phyloP scores from a whole-genome alignment of 2,113 vertebrate species.

The Corythornis madagascariensis region DNA sequence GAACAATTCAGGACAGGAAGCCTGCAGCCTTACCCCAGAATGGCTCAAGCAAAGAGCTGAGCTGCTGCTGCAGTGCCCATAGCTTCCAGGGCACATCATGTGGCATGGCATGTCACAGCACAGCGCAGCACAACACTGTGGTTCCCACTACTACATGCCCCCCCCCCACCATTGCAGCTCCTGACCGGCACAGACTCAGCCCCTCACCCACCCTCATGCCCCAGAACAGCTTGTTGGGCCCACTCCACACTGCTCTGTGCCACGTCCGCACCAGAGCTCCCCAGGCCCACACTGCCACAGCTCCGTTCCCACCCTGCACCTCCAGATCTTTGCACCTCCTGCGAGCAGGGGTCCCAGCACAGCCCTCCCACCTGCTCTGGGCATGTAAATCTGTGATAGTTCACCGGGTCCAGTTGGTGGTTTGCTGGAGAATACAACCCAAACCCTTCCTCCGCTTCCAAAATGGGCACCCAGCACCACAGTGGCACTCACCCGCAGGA shows the following conservation, averaged over 20 bases:
- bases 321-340: neutral
- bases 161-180: rapidly evolving
- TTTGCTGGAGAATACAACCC: neutral
- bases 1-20: neutral
- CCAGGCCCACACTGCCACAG: rapidly evolving
- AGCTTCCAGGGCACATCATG: rapidly evolving
- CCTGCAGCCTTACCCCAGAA: neutral
- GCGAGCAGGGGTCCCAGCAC: neutral
- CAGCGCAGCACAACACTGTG: neutral
- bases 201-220: rapidly evolving
- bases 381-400: rapidly evolving
- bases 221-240: neutral
- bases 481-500: constrained; percentile 20
- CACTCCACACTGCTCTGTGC: rapidly evolving
- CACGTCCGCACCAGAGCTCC: rapidly evolving
- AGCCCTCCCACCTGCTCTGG: rapidly evolving
- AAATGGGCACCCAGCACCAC: rapidly evolving
- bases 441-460: neutral
- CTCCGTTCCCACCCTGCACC: neutral
- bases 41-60: neutral
- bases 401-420: rapidly evolving
- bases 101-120: rapidly evolving
- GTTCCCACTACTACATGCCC: neutral
- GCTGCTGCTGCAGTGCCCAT: neutral
- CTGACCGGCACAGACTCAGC: rapidly evolving